Evolutionary conservation across 2,797 vertebrate species (phyloP).

Genomic region (Chromobotia macracanthus): DNA sequence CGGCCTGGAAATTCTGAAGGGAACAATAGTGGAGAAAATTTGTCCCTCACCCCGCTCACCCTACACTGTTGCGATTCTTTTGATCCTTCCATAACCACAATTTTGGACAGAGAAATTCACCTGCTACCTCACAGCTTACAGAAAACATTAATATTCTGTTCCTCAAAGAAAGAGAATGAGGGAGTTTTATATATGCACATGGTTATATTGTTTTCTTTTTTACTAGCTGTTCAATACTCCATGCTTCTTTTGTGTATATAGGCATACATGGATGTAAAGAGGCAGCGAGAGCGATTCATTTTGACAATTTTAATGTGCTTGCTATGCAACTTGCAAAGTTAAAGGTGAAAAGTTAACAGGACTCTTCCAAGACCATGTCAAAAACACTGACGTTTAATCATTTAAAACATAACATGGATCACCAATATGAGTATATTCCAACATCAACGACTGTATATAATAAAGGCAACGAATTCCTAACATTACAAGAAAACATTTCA

Average conservation of each 20-base stretch:
- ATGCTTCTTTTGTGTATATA: background rate
- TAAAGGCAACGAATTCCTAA: too few species aligned
- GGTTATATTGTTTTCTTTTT: background rate
- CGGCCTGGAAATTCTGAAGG: conserved; percentile 43
- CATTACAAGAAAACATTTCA: background rate
- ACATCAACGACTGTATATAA: background rate
- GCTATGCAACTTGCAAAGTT: background rate
- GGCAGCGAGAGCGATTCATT: background rate
- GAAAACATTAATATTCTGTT: conserved; percentile 18
- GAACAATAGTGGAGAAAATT: conserved; percentile 41
- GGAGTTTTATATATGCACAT: background rate
- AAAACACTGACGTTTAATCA: too few species aligned
- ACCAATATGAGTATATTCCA: too few species aligned
- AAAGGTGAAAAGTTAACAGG: background rate
- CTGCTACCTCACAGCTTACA: conserved; percentile 20
- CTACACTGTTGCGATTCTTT: conserved; percentile 15
- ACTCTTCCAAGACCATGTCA: too few species aligned
- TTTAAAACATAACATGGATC: too few species aligned
- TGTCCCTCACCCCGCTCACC: background rate
- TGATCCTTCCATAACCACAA: conserved; percentile 13
- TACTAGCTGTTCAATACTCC: background rate
- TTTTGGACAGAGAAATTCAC: conserved; percentile 30
- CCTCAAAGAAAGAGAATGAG: background rate
- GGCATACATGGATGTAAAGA: background rate
- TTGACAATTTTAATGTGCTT: background rate